Base-by-base conservation (phyloP, 2,888 invertebrate species). In the Spisula subtruncata region DNA sequence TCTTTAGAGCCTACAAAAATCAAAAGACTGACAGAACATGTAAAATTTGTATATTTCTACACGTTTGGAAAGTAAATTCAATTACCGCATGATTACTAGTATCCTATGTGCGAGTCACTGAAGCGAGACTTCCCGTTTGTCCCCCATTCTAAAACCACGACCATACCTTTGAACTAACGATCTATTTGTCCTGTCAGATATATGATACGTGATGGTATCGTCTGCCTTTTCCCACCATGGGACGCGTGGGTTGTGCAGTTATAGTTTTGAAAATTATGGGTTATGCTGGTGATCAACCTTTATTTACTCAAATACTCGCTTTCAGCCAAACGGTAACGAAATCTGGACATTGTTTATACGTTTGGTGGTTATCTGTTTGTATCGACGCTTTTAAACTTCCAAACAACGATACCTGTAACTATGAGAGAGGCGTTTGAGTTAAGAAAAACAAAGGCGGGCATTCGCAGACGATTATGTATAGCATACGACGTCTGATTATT, bases 391-490 rank as follows among this genome's bases (percentile, higher is more conserved):
- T 82, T 83, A 75, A 56, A 18, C 87, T 82, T 32, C 83, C 83
- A 25, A 83, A 75, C 60, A 48, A 75, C 66, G 81, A 51, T 81
- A 75, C 32, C 35, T 41, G 82, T 85, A 41, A 81, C 85, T 54
- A 81, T 60, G 80, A 85, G 80, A 29, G 85, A 29, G 29, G 81
- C 60, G 85, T 60, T 85, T 79, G 88, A 48, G 20, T 83, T 75
- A 71, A 88, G 32, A 80, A 85, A 91, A 91, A 91, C 91, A 91
- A 89, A 91, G 91, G 91, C 89, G 91, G 91, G 87, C 85, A 86
- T 91, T 89, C 60, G 83, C 81, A 83, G 88, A 89, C 88, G 89
- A 91, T 88, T 89, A 91, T 41, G 41, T 41, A 41, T 41, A 83
- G 56, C 87, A 60, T 88, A 54, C 80, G 41, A 35, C 41, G 80